Evolutionary conservation across 1,140 invertebrate species (phyloP).

Genomic region (Eupeodes corollae): DNA sequence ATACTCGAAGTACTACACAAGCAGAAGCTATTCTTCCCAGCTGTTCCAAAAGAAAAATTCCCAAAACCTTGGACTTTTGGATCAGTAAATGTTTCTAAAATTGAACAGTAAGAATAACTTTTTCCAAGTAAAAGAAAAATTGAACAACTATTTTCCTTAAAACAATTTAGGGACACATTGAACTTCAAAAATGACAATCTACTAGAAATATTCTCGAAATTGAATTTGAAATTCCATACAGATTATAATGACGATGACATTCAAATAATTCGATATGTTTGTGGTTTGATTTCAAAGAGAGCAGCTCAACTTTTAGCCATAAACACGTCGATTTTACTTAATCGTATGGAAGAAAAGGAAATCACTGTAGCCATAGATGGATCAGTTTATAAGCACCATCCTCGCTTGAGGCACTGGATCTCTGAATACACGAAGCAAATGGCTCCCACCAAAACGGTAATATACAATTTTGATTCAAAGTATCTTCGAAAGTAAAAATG

Average conservation of each 20-base stretch:
- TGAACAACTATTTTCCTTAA: not conserved
- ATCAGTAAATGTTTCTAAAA: constrained; percentile 84
- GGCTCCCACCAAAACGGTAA: constrained; percentile 37
- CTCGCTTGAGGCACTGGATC: constrained; percentile 82
- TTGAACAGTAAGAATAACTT: constrained; percentile 55
- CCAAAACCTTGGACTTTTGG: constrained; percentile 57
- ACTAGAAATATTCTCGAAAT: too few relatives aligned
- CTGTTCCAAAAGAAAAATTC: constrained; percentile 51
- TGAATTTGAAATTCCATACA: not conserved
- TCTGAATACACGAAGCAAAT: constrained; percentile 65
- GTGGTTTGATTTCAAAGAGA: constrained; percentile 65
- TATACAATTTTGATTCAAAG: not conserved
- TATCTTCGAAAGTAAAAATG: too few relatives aligned
- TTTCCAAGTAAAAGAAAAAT: constrained; percentile 1
- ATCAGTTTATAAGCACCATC: constrained; percentile 84
- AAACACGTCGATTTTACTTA: constrained; percentile 53
- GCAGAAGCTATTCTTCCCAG: constrained; percentile 57
- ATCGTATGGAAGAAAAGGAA: constrained; percentile 53
- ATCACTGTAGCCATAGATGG: constrained; percentile 86
- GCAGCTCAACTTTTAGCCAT: constrained; percentile 76
- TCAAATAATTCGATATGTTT: constrained; percentile 48
- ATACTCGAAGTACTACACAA: constrained; percentile 58
- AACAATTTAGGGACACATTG: too few relatives aligned
- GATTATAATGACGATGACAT: constrained; percentile 8
- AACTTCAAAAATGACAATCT: too few relatives aligned